These are phyloP conservation scores for Anarrhichthys ocellatus DNA, from an alignment of 2,113 vertebrate genomes.

Conservation along the genomic window DNA sequence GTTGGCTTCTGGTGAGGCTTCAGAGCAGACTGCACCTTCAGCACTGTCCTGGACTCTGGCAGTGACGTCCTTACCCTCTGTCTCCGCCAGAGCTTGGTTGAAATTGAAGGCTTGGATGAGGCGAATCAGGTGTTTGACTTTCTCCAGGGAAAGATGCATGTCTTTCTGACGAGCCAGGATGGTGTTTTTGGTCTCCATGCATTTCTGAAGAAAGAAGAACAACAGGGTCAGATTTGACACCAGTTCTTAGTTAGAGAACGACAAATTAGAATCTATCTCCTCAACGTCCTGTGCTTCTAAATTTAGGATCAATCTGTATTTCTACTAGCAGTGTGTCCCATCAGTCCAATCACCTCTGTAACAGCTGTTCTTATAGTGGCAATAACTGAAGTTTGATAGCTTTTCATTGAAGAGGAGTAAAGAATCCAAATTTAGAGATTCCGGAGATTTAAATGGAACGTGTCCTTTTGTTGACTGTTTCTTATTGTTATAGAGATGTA, in stretches of 20 bases:
- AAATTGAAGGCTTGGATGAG: slow-evolving; percentile 97
- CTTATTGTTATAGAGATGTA: too few relatives aligned
- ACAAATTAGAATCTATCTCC: background rate
- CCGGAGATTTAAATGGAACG: too few relatives aligned
- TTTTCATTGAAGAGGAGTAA: too few relatives aligned
- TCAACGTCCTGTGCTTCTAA: background rate
- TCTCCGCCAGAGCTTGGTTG: slow-evolving; percentile 89
- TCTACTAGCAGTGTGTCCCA: too few relatives aligned
- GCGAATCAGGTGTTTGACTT: slow-evolving; percentile 95
- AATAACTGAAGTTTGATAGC: too few relatives aligned
- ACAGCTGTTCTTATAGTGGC: too few relatives aligned
- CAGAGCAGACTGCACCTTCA: slow-evolving; percentile 10
- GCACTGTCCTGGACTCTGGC: slow-evolving; percentile 42
- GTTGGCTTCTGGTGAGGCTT: slow-evolving; percentile 21
- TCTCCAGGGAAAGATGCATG: slow-evolving; percentile 97
- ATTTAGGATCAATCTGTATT: background rate
- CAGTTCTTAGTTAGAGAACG: background rate
- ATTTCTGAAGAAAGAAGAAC: slow-evolving; percentile 88
- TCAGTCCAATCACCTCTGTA: too few relatives aligned
- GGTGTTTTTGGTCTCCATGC: slow-evolving; percentile 98
- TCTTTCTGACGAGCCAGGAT: slow-evolving; percentile 97
- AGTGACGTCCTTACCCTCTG: slow-evolving; percentile 45
- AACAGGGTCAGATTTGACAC: background rate
- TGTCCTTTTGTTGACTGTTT: too few relatives aligned
- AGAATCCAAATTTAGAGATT: too few relatives aligned